Evolutionary conservation across 2,888 invertebrate species (phyloP).

Genomic region (Rhamphomyia laevipes): DNA sequence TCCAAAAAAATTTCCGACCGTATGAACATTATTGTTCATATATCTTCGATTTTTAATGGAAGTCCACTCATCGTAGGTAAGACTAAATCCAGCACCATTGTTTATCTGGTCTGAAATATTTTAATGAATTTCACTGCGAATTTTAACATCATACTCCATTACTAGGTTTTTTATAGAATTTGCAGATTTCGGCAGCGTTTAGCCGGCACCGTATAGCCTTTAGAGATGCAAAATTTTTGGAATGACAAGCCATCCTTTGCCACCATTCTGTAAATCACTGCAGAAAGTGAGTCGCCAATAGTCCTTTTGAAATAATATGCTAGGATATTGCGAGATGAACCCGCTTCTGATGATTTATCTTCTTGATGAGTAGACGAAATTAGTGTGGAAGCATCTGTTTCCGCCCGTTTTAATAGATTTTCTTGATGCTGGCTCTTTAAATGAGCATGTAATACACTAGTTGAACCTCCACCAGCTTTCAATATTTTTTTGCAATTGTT

Average conservation of each 20-base stretch:
- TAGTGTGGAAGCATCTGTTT: neutral
- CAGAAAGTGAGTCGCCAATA: neutral
- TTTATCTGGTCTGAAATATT: neutral
- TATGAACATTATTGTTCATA: neutral
- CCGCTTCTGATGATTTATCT: neutral
- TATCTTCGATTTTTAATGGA: neutral
- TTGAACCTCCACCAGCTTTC: neutral
- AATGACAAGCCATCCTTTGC: neutral
- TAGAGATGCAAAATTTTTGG: neutral
- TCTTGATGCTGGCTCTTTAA: neutral
- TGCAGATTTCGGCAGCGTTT: conserved; percentile 1
- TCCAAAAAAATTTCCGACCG: neutral
- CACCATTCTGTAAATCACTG: neutral
- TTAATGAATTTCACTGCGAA: neutral
- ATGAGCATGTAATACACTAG: neutral
- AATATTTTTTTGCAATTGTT: neutral
- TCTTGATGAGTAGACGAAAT: neutral
- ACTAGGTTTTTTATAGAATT: neutral
- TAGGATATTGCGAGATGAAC: neutral
- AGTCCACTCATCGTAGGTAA: conserved; percentile 1
- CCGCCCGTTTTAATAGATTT: neutral
- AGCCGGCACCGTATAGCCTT: neutral
- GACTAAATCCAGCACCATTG: neutral
- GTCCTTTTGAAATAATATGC: neutral
- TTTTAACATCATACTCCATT: neutral